Base-by-base conservation (phyloP, 2,797 vertebrate genomes). In the Malurus splendens region DNA sequence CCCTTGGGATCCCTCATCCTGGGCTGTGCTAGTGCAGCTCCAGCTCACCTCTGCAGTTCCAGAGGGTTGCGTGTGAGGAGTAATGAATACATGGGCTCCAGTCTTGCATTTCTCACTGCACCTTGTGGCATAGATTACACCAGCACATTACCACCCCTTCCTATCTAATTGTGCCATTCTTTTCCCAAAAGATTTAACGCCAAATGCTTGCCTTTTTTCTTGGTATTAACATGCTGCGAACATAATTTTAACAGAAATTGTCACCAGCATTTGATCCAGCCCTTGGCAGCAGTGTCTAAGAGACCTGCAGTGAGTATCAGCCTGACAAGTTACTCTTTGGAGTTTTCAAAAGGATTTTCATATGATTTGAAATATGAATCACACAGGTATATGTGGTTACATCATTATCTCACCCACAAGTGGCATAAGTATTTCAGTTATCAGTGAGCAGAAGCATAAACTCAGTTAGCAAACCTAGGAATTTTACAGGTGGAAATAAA, bases 401-500 rank as follows among this genome's bases (percentile, higher is more conserved):
- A 51, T 82, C 67, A 60, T 68, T 67, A 64, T 39, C 32, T 89
- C 55, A 82, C 24, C 47, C 39, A 64, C 65, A 68, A 77, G n/a
- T 48, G 22, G 28, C 70, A 7, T 28, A 79, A 65, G 57, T 89
- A 56, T 75, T 76, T 60, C 70, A 89, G 42, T 45, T 20, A 84
- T 33, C 2, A 0, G 38, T 47, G n/a, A 61, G 62, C 67, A 66
- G 55, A 54, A 74, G 54, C 33, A 39, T 44, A 28, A 52, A 52
- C 71, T 75, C 67, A 54, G 68, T 64, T n/a, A 79, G 61, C 50
- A 83, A 51, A 62, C 27, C 47, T 50, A 75, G 71, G 67, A 86
- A 77, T 82, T 87, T 93, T 55, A 57, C 57, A 86, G 39, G 55
- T 87, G 61, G 48, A 93, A 91, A 92, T 90, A 77, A 76, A 80